A percentile compares a stretch with the other conserved stretches of the same genome.
Evolutionary conservation across 2,113 vertebrate species (phyloP).

Genomic region (Trematomus loennbergii): DNA sequence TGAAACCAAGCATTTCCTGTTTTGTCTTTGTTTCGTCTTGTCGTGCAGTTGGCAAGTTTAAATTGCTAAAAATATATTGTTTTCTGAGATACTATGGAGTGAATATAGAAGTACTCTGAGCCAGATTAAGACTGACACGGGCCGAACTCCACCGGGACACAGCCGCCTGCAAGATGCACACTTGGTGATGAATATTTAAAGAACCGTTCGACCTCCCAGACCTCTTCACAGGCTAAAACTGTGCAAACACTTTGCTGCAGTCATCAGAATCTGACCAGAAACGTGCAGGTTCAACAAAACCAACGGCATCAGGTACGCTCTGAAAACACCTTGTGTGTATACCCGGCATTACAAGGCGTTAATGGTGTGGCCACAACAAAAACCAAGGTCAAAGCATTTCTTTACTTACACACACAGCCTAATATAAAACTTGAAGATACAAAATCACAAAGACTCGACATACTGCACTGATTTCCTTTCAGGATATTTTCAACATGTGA

Average conservation of each 20-base stretch:
- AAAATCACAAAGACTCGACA: too few relatives aligned
- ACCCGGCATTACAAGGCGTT: too few relatives aligned
- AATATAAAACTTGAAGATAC: neutral
- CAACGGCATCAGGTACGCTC: neutral
- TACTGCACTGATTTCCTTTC: too few relatives aligned
- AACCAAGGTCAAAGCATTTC: too few relatives aligned
- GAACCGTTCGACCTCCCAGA: neutral
- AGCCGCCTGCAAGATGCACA: neutral
- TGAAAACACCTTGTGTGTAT: neutral
- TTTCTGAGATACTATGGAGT: neutral
- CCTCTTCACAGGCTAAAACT: neutral
- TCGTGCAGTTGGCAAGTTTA: neutral
- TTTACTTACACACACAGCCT: too few relatives aligned
- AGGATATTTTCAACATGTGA: too few relatives aligned
- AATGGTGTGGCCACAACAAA: too few relatives aligned
- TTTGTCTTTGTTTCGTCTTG: slow-evolving; percentile 24
- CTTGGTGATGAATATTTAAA: slow-evolving; percentile 23
- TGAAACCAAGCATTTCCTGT: slow-evolving; percentile 85
- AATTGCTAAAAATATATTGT: neutral
- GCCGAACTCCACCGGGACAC: neutral
- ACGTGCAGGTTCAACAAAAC: neutral
- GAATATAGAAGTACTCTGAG: neutral
- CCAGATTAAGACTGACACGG: slow-evolving; percentile 2
- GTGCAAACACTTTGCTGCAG: neutral
- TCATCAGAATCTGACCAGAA: neutral